Evolutionary conservation across 2,888 invertebrate species (phyloP), one percentile per base, ranked within the genome.

Genomic region (Drosophila nr. fundita): DNA sequence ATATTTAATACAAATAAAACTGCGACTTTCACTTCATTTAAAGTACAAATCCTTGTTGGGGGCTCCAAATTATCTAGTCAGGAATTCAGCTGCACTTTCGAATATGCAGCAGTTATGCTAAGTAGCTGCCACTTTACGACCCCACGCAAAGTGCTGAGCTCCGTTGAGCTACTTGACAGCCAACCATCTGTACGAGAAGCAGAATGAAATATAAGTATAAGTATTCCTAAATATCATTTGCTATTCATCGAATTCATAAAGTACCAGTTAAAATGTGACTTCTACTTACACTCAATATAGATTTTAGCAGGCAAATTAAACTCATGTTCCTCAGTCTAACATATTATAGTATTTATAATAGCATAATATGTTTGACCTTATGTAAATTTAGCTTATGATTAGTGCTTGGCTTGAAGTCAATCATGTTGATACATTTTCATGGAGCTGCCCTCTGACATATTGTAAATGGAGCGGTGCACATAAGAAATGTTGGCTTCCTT

Each of bases 1-100:
- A 85, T 85, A 82, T 87, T 85, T 85, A 79, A 89, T 85, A 77
- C 50, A 75, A 84, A 84, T 89, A 85, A 89, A 82, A 82, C 67
- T 83, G 79, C 89, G 79, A 83, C 87, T 76, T 89, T 83, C 89
- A 82, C 84, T 89, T 83, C 74, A 74, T 76, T 76, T 84, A 72
- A 82, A 77, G 73, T 71, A 30, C 52, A 76, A 87, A 79, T n/a
- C 67, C 67, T 65, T 71, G 78, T 78, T 73, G 64, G 30, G 57
- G 38, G 49, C 50, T 66, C 52, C 62, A 64, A 76, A 78, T 61
- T 75, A 60, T 64, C 55, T 29, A 42, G 45, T 49, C 50, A 42
- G 32, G 50, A 52, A 11, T 60, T 52, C 63, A 74, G 73, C 76
- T 74, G 73, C 73, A 57, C 38, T 64, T 40, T 24, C 36, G n/a